These are phyloP conservation scores for Rhynchomys soricoides DNA, from an alignment of 2,113 vertebrate species.

Conservation along the genomic window DNA sequence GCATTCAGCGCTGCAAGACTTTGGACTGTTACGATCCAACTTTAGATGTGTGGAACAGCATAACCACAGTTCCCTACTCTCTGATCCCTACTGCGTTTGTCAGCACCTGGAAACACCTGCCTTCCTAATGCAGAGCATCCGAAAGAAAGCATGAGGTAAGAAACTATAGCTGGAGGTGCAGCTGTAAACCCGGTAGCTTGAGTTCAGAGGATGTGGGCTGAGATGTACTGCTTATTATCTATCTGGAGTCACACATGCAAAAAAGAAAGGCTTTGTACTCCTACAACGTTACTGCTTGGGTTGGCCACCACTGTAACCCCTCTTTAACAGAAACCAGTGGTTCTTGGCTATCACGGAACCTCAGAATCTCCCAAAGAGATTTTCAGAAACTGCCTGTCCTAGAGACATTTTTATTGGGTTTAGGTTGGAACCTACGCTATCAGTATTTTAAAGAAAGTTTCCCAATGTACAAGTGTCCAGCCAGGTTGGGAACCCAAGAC, in stretches of 20 bases:
- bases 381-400: background rate
- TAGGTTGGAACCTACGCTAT: background rate
- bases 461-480: background rate
- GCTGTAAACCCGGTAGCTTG: background rate
- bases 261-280: background rate
- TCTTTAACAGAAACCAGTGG: background rate
- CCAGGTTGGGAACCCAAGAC: background rate
- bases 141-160: slow-evolving; percentile 83
- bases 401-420: background rate
- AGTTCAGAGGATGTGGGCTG: background rate
- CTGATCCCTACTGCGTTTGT: slow-evolving; percentile 90
- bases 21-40: slow-evolving; percentile 91
- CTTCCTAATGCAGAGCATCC: slow-evolving; percentile 81
- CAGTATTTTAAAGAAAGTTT: background rate
- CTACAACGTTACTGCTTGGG: background rate
- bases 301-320: background rate
- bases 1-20: slow-evolving; percentile 91
- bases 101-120: slow-evolving; percentile 92
- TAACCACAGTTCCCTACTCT: slow-evolving; percentile 90
- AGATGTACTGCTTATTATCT: background rate
- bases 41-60: slow-evolving; percentile 89
- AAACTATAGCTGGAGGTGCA: background rate
- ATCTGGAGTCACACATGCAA: background rate
- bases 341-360: background rate
- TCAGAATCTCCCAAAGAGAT: background rate